Percentiles rank a stretch among this genome's conserved stretches.
phyloP scores from a whole-genome alignment of 2,113 vertebrate species.

The Sceloporus tristichus region DNA sequence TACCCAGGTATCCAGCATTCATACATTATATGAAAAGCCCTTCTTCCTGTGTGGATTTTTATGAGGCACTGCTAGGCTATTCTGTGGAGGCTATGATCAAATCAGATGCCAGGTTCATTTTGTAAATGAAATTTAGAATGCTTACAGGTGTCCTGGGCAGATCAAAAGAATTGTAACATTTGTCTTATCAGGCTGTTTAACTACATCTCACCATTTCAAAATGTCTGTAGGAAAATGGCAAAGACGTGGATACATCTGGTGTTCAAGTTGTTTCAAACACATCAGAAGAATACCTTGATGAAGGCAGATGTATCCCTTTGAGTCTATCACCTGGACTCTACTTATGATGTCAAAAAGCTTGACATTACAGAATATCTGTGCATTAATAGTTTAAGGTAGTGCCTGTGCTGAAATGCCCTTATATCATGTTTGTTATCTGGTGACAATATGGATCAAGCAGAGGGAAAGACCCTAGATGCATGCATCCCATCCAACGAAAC shows the following conservation, averaged over 20 bases:
- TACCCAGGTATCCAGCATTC: neutral
- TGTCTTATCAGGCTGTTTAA: slow-evolving; percentile 42
- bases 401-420: neutral
- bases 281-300: neutral
- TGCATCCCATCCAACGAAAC: neutral
- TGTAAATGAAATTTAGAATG: slow-evolving; percentile 36
- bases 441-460: neutral
- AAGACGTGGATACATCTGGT: neutral
- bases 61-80: neutral
- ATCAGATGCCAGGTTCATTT: slow-evolving; percentile 40
- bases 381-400: neutral
- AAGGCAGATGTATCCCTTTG: neutral
- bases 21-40: neutral
- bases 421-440: neutral
- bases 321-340: neutral
- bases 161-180: slow-evolving; percentile 59
- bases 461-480: neutral
- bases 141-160: slow-evolving; percentile 37
- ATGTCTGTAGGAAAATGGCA: neutral
- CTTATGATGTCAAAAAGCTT: neutral
- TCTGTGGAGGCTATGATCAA: slow-evolving; percentile 40
- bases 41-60: accelerated
- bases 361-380: neutral
- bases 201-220: neutral
- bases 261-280: neutral